Conservation (phyloP, 2,888 invertebrate genomes). For the Lucinisca nassula region DNA sequence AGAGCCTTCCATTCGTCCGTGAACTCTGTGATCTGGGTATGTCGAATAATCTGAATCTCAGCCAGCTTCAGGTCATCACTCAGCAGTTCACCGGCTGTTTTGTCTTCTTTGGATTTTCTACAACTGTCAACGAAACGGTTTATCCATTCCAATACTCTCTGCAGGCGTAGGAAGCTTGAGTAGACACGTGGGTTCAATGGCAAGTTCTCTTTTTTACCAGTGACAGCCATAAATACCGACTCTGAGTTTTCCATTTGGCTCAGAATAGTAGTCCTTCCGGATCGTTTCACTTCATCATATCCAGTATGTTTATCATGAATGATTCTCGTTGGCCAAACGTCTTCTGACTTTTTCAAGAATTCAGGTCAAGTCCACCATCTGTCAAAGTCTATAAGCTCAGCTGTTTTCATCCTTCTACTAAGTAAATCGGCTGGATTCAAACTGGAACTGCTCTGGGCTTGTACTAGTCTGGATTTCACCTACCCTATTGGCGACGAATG, state of each 20-base stretch:
- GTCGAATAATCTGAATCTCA: not conserved
- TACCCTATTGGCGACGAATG: constrained; percentile 1
- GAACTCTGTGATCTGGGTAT: no score
- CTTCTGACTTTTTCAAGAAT: no score
- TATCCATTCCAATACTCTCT: no score
- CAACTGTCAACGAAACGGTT: not conserved
- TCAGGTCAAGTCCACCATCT: no score
- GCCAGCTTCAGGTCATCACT: no score
- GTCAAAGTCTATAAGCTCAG: not conserved
- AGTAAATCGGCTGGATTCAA: constrained; percentile 3
- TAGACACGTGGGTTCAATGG: not conserved
- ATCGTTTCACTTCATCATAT: no score
- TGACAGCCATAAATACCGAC: no score
- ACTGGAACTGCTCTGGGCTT: no score
- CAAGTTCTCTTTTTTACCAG: not conserved
- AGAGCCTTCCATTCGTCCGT: not conserved
- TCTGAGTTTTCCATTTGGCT: not conserved
- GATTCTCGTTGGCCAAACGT: no score
- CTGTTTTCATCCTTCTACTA: constrained; percentile 4
- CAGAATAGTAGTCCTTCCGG: not conserved
- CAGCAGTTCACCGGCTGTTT: no score
- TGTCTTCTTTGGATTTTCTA: not conserved
- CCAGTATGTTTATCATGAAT: no score
- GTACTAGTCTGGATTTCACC: not conserved
- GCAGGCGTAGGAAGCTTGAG: not conserved